Evolutionary conservation across 1,140 invertebrate species (phyloP), one percentile per base, ranked within the genome.

Genomic region (Drosophila arawakana): DNA sequence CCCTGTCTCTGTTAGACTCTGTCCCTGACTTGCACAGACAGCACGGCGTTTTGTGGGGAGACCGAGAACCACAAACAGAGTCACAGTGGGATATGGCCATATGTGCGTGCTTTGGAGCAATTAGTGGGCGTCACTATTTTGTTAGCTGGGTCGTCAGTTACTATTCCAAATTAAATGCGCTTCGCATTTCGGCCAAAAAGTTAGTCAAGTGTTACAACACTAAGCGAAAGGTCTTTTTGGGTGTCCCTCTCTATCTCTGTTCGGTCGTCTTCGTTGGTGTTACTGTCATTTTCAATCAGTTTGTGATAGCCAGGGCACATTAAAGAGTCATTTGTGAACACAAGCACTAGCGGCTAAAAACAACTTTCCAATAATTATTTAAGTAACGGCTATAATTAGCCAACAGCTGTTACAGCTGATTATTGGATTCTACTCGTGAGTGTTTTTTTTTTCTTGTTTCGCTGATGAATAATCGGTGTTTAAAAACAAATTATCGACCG

Each of bases 1-100:
- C 58, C 18, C 25, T 46, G 13, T 15, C 37, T 11, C 30, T 8
- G 15, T 15, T 37, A 49, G 2, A 3, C 21, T 21, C 7, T 9
- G 46, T 15, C 47, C 15, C 15, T 61, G 50, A 63, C 13, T 55
- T 39, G 44, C 52, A 57, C 61, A 81, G 80, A 81, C 80, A 71
- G 61, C 46, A n/a, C 65, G 80, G 80, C 71, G 43, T 61, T 68
- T 37, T 57, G 21, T 60, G 37, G 11, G 25, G 41, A 49, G 37
- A 39, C 49, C 25, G 15, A 15, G 44, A 25, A 21, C 21, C 34
- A n/a, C 8, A 21, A 49, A 37, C 46, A 34, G 46, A 59, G 35
- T 41, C 8, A 57, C 25, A 34, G 18, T 47, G 70, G 61, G 39
- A 13, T 47, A 34, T 39, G 18, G n/a, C 18, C 18, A 52, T 55